Percentiles rank a stretch among this genome's conserved stretches.
These are phyloP conservation scores for Percina caprodes DNA, from an alignment of 2,113 vertebrate species.

Conservation along the genomic window DNA sequence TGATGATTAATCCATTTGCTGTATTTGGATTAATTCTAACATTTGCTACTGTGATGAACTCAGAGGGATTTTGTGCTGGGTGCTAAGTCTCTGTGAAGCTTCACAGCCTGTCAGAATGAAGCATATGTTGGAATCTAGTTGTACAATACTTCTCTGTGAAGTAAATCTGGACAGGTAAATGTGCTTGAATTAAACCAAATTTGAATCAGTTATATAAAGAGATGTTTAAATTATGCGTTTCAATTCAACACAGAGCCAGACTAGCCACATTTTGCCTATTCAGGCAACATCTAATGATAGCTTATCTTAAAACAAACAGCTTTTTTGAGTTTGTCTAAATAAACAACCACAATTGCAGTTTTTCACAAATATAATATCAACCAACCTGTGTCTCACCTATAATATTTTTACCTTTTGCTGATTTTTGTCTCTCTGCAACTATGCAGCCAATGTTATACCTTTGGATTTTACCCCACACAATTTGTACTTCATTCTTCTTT, in stretches of 20 bases:
- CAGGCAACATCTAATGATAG: not conserved
- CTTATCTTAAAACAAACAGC: not conserved
- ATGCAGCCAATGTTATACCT: not conserved
- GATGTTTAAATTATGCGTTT: slow-evolving; percentile 4
- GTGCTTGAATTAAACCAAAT: slow-evolving; percentile 9
- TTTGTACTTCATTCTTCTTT: not conserved
- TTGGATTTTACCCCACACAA: not conserved
- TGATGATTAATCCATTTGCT: slow-evolving; percentile 19
- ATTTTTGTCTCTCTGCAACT: not conserved
- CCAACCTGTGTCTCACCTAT: not conserved
- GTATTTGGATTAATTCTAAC: slow-evolving; percentile 40
- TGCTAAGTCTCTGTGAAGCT: slow-evolving; percentile 20
- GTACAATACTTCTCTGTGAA: slow-evolving; percentile 4
- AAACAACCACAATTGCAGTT: not conserved
- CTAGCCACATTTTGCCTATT: not conserved
- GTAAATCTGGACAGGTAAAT: slow-evolving; percentile 12
- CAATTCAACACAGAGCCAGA: slow-evolving; percentile 1
- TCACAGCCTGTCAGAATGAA: slow-evolving; percentile 28
- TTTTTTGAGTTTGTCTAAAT: slow-evolving; percentile 1
- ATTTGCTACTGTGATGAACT: slow-evolving; percentile 25
- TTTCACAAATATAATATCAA: not conserved
- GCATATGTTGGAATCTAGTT: slow-evolving; percentile 5
- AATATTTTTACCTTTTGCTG: not conserved
- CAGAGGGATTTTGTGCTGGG: slow-evolving; percentile 24
- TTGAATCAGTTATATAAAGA: not conserved